These are phyloP conservation scores for Bombyx mandarina DNA, from an alignment of 1,140 invertebrate genomes.

Conservation along the genomic window DNA sequence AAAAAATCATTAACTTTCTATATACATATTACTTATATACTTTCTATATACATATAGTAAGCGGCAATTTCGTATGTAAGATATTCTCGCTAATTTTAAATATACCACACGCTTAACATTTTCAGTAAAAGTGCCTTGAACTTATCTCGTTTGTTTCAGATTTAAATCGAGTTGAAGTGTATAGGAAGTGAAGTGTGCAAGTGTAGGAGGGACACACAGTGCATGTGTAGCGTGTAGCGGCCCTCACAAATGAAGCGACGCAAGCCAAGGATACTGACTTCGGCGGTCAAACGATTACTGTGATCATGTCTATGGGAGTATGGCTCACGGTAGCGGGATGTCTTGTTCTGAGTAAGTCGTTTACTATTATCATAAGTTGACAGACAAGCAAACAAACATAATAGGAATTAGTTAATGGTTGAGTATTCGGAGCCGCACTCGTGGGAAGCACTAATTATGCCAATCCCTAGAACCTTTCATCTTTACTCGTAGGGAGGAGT, in stretches of 20 bases:
- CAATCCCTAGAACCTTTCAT: neutral
- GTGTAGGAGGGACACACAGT: neutral
- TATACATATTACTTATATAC: no score
- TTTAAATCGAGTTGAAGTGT: slow-evolving; percentile 2
- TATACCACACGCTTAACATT: no score
- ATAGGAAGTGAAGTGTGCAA: neutral
- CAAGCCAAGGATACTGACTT: slow-evolving; percentile 19
- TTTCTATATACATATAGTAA: no score
- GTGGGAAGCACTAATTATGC: neutral
- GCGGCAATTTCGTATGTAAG: no score
- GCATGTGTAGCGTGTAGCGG: slow-evolving; percentile 3
- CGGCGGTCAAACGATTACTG: slow-evolving; percentile 30
- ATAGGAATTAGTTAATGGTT: neutral
- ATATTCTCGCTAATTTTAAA: no score
- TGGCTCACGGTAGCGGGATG: slow-evolving; percentile 37
- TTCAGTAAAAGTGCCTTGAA: no score
- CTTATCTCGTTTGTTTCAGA: slow-evolving; percentile 27
- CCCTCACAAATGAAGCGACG: slow-evolving; percentile 50
- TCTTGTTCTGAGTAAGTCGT: slow-evolving; percentile 35
- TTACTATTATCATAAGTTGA: neutral
- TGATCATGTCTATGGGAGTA: slow-evolving; percentile 25
- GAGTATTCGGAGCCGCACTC: neutral
- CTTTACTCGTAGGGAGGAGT: neutral
- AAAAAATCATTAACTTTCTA: no score
- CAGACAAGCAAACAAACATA: neutral